Conservation (phyloP, 2,888 invertebrate species). For the Cistogaster globosa region DNA sequence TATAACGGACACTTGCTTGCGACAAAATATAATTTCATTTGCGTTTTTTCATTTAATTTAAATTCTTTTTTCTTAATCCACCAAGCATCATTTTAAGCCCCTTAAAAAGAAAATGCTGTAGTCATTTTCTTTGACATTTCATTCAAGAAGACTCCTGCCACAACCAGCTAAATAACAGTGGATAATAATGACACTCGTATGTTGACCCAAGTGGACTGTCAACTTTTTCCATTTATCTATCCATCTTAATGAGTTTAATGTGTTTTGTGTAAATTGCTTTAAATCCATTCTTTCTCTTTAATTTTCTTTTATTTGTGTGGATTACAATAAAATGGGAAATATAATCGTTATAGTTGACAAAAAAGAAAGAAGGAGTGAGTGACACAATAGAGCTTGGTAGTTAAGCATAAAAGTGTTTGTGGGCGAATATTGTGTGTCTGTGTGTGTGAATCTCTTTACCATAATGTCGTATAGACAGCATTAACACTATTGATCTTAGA, state of each 20-base stretch:
- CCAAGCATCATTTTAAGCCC: no score
- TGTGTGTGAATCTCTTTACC: constrained; percentile 2
- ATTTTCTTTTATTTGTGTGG: constrained; percentile 18
- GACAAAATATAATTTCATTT: no score
- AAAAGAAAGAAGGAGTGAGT: neutral
- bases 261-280: constrained; percentile 68
- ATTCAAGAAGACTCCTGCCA: neutral
- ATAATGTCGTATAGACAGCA: constrained; percentile 58
- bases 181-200: constrained; percentile 42
- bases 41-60: no score
- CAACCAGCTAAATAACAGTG: neutral
- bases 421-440: constrained; percentile 7
- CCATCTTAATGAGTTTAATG: constrained; percentile 70
- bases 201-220: constrained; percentile 57
- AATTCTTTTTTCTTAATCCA: no score
- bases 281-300: constrained; percentile 40
- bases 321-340: constrained; percentile 49
- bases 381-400: neutral
- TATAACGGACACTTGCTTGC: no score
- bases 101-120: no score
- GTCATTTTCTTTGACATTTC: constrained; percentile 9
- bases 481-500: constrained; percentile 69
- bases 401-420: neutral
- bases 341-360: constrained; percentile 28
- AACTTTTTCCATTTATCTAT: constrained; percentile 61